Percentiles rank a stretch among this genome's conserved stretches.
Conservation (phyloP, 2,888 invertebrate genomes). For the Himalopsyche japonica region DNA sequence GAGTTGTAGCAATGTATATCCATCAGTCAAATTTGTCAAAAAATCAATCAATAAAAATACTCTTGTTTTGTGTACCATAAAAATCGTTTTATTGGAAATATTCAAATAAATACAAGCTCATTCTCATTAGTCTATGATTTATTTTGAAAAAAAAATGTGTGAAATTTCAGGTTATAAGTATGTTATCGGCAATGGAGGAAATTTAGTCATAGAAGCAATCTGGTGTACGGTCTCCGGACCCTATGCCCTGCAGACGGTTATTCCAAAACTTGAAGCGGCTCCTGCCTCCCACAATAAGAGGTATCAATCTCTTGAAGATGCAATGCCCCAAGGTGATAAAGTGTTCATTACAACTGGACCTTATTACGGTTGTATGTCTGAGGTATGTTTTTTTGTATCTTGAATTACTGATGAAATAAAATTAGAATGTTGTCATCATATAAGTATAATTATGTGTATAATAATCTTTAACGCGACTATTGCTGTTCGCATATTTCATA, state of each 20-base stretch:
- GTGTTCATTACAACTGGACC: constrained; percentile 78
- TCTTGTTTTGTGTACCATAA: too few species aligned
- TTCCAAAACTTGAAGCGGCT: constrained; percentile 45
- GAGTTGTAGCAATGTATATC: too few species aligned
- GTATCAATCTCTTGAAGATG: constrained; percentile 49
- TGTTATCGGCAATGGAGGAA: constrained; percentile 52
- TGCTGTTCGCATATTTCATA: too few species aligned
- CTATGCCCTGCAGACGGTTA: constrained; percentile 73
- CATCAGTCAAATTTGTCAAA: too few species aligned
- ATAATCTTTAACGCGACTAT: too few species aligned
- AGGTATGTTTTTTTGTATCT: constrained; percentile 61
- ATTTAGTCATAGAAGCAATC: constrained; percentile 68
- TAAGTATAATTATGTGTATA: too few species aligned
- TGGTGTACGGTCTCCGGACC: constrained; percentile 68
- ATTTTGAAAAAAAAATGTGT: neutral
- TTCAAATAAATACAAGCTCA: neutral
- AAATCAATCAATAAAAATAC: too few species aligned
- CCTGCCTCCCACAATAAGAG: constrained; percentile 35
- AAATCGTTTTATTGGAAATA: too few species aligned
- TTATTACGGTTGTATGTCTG: constrained; percentile 80
- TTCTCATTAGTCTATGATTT: neutral
- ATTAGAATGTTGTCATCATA: too few species aligned
- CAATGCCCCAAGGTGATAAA: constrained; percentile 68
- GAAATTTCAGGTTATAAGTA: constrained; percentile 18
- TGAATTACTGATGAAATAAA: too few species aligned